Evolutionary conservation across 1,140 invertebrate genomes (phyloP).

Genomic region (Glossosoma conforme): DNA sequence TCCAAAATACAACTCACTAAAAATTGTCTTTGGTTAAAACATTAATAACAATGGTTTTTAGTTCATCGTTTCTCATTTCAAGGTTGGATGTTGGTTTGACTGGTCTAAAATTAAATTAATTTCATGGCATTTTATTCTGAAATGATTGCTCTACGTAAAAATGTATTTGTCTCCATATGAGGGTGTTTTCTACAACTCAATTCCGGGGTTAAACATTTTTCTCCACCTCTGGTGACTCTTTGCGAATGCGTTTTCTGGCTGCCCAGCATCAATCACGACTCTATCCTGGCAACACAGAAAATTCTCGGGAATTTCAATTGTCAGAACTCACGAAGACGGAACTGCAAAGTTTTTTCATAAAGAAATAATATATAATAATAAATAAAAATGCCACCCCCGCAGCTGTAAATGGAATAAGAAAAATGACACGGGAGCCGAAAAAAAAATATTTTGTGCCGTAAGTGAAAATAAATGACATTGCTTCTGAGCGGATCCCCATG

Average conservation of each 20-base stretch:
- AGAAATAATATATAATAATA: slow-evolving; percentile 7
- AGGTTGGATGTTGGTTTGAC: too few relatives aligned
- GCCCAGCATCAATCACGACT: too few relatives aligned
- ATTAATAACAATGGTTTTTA: too few relatives aligned
- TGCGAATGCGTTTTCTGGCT: too few relatives aligned
- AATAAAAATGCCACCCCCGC: slow-evolving; percentile 5
- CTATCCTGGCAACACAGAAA: neutral
- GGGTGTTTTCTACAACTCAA: neutral
- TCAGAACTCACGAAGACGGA: neutral
- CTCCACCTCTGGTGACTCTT: neutral
- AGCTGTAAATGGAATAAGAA: slow-evolving; percentile 7
- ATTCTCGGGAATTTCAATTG: neutral
- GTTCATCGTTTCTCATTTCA: too few relatives aligned
- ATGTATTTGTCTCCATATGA: too few relatives aligned
- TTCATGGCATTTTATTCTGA: too few relatives aligned
- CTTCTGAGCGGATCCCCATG: neutral
- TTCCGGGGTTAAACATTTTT: neutral
- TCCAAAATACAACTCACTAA: too few relatives aligned
- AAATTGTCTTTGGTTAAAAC: too few relatives aligned
- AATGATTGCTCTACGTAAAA: too few relatives aligned
- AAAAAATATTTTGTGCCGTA: slow-evolving; percentile 1
- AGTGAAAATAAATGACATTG: slow-evolving; percentile 9
- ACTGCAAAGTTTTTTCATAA: slow-evolving; percentile 7
- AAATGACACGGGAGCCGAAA: neutral
- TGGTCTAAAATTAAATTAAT: too few relatives aligned